phyloP scores from a whole-genome alignment of 1,140 invertebrate genomes.

The Drosophila pseudoananassae region DNA sequence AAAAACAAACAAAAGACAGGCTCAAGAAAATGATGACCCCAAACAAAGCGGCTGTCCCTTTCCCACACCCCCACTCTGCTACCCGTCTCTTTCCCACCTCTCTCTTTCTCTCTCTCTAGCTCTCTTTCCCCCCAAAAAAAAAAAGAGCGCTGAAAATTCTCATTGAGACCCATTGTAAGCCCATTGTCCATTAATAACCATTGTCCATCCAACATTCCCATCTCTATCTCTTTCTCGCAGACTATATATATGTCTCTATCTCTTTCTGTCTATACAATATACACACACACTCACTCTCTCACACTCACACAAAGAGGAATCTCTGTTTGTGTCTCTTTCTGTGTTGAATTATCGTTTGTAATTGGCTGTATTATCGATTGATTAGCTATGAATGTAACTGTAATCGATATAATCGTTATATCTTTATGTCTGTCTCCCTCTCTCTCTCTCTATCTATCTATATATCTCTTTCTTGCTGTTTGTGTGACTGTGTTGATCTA shows the following conservation, averaged over 20 bases:
- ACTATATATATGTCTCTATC: slow-evolving; percentile 12
- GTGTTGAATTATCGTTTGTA: slow-evolving; percentile 44
- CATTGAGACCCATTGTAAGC: slow-evolving; percentile 44
- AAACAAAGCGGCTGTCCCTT: slow-evolving; percentile 21
- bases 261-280: slow-evolving; percentile 20
- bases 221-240: slow-evolving; percentile 33
- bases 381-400: slow-evolving; percentile 23
- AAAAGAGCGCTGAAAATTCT: slow-evolving; percentile 16
- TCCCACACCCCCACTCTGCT: slow-evolving; percentile 1
- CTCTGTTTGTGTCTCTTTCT: slow-evolving; percentile 24
- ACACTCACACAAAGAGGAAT: slow-evolving; percentile 11
- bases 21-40: slow-evolving; percentile 41
- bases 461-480: slow-evolving; percentile 38
- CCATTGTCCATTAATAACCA: slow-evolving; percentile 66
- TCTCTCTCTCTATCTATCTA: slow-evolving; percentile 38
- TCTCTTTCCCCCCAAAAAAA: slow-evolving; percentile 7
- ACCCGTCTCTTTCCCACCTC: slow-evolving; percentile 9
- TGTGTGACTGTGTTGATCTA: slow-evolving; percentile 35
- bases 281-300: slow-evolving; percentile 15
- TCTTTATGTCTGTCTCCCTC: slow-evolving; percentile 49
- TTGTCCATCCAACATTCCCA: slow-evolving; percentile 72
- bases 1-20: slow-evolving; percentile 18
- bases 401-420: slow-evolving; percentile 14
- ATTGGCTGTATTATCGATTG: slow-evolving; percentile 63
- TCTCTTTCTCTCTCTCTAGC: slow-evolving; percentile 1